Evolutionary conservation across 2,797 vertebrate species (phyloP), one percentile per base, ranked within the genome.

Genomic region (Epinephelus coioides): DNA sequence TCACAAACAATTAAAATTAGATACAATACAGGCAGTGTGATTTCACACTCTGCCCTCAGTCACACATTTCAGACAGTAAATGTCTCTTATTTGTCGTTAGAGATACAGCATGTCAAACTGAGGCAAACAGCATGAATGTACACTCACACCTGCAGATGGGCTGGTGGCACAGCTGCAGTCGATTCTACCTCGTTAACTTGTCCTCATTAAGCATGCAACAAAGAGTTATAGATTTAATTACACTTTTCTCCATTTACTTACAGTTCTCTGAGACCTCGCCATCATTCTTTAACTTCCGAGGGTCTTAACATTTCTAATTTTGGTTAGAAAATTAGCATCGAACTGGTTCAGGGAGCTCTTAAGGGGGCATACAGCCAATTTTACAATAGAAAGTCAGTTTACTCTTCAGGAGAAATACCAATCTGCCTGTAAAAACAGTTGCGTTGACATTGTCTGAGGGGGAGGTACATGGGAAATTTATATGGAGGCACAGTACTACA

Each of bases 1-100:
- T 74, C 67, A 68, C 38, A 69, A 70, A 71, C 56, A 78, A 47
- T 34, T 65, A 44, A 7, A 53, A 61, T 17, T 55, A 61, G 4
- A 62, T 10, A 53, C 63, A 55, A 21, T 25, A 54, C 7, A 43
- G n/a, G 5, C 50, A 30, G 67, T 46, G 63, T 25, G 11, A 68
- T 61, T 74, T 70, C 56, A 55, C 62, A 25, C 51, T 60, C 21
- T 38, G 62, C 6, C 56, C 54, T 70, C 54, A 30, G 10, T 51
- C 44, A 0, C 38, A 64, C 56, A 21, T 69, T 44, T 60, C 23
- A 44, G 64, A 54, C 34, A 62, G 25, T 46, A 30, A 13, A 6
- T n/a, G 14, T 69, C 3, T 57, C 7, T 62, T 14, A 38, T 73
- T 57, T 63, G 69, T 54, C 51, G 57, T 60, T 18, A n/a, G 70